phyloP scores from a whole-genome alignment of 1,140 invertebrate genomes.

The Laupala kohalensis region DNA sequence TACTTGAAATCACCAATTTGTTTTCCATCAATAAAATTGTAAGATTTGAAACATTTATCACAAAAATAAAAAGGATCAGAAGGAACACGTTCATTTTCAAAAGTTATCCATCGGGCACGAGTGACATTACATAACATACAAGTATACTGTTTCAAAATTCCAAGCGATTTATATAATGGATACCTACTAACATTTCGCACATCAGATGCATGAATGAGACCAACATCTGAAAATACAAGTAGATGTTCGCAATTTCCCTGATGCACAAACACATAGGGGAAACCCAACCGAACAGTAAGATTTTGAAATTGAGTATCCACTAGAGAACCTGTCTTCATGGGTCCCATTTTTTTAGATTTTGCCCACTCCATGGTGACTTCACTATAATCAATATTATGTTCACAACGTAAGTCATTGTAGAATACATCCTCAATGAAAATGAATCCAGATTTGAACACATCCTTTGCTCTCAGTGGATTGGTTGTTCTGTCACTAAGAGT shows the following conservation, averaged over 20 bases:
- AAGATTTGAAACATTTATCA: too few relatives aligned
- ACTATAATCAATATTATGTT: conserved; percentile 47
- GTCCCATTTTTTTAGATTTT: conserved; percentile 31
- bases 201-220: too few relatives aligned
- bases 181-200: too few relatives aligned
- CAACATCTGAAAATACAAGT: conserved; percentile 61
- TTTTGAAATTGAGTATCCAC: conserved; percentile 44
- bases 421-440: conserved; percentile 68
- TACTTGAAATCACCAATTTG: too few relatives aligned
- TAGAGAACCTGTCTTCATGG: conserved; percentile 44
- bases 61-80: too few relatives aligned
- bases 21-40: too few relatives aligned
- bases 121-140: too few relatives aligned
- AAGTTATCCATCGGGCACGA: too few relatives aligned
- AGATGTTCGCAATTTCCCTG: conserved; percentile 84
- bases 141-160: too few relatives aligned
- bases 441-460: conserved; percentile 55
- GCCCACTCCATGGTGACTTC: conserved; percentile 51
- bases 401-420: conserved; percentile 55
- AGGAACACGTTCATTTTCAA: too few relatives aligned
- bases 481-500: conserved; percentile 29
- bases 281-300: conserved; percentile 50
- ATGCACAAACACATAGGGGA: conserved; percentile 72
- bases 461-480: neutral
- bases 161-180: too few relatives aligned